These are phyloP conservation scores for Capitulum mitella DNA, from an alignment of 2,888 invertebrate genomes.

Conservation along the genomic window DNA sequence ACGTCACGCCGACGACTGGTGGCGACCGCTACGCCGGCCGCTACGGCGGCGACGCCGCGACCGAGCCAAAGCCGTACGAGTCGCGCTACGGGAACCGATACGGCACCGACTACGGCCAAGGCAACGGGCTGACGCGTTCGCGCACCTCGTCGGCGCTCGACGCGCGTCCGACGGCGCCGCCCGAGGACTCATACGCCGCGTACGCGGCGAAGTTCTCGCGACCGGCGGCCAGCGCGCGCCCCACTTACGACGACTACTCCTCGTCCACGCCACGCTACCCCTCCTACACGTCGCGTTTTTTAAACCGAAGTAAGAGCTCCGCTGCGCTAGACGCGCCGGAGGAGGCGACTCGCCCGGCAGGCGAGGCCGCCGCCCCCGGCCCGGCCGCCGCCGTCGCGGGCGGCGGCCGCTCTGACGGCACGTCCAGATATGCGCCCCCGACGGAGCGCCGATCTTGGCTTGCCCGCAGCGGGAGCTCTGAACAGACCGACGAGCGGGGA, in stretches of 20 bases:
- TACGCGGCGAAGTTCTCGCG: slow-evolving; percentile 20
- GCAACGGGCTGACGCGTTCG: slow-evolving; percentile 26
- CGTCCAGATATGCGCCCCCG: slow-evolving; percentile 13
- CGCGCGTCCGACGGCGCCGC: not conserved
- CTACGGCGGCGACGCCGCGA: slow-evolving; percentile 37
- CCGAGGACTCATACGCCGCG: not conserved
- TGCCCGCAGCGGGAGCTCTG: slow-evolving; percentile 32
- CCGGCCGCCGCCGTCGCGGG: slow-evolving; percentile 11
- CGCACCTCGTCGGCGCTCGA: not conserved
- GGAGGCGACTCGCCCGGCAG: slow-evolving; percentile 40
- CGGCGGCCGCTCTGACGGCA: not conserved
- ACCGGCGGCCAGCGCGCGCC: not conserved
- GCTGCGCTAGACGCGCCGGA: slow-evolving; percentile 54
- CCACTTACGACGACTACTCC: not conserved
- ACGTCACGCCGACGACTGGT: slow-evolving; percentile 17
- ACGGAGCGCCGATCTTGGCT: slow-evolving; percentile 16
- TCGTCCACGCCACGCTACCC: not conserved
- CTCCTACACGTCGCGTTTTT: slow-evolving; percentile 51
- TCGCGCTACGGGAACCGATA: slow-evolving; percentile 32
- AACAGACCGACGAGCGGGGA: slow-evolving; percentile 41
- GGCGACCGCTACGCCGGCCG: slow-evolving; percentile 37
- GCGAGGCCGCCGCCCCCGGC: slow-evolving; percentile 12
- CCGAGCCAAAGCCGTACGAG: slow-evolving; percentile 35
- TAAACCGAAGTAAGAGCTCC: slow-evolving; percentile 73
- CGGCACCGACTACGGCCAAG: slow-evolving; percentile 10